Evolutionary conservation across 2,113 vertebrate species (phyloP).

Genomic region (Micronycteris hirsuta): DNA sequence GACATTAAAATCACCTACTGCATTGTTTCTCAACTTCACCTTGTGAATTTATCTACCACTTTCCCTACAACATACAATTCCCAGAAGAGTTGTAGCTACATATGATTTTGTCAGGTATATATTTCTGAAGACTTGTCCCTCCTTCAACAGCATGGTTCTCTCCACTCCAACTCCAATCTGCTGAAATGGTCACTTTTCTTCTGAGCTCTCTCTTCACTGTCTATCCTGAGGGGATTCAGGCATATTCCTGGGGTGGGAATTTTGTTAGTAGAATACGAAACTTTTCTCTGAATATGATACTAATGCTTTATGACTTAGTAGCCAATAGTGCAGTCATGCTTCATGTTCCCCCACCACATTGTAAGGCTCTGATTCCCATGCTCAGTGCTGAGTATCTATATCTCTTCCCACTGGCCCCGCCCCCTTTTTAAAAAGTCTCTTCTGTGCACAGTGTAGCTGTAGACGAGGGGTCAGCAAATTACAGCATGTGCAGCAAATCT

Average conservation of each 20-base stretch:
- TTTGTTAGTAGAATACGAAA: neutral
- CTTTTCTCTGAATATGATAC: neutral
- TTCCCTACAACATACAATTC: neutral
- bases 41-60: slow-evolving; percentile 7
- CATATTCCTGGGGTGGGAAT: neutral
- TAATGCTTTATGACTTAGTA: neutral
- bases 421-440: neutral
- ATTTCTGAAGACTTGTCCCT: neutral
- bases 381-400: neutral
- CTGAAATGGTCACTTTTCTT: neutral
- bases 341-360: neutral
- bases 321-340: neutral
- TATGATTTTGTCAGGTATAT: neutral
- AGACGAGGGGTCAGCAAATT: neutral
- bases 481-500: neutral
- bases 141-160: neutral
- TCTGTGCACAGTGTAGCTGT: neutral
- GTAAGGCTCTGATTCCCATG: neutral
- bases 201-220: neutral
- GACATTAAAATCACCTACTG: slow-evolving; percentile 9
- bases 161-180: neutral
- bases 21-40: slow-evolving; percentile 15
- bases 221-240: neutral
- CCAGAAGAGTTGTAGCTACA: neutral
- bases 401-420: neutral